phyloP scores from a whole-genome alignment of 1,140 invertebrate genomes.

The Heliconius himera region DNA sequence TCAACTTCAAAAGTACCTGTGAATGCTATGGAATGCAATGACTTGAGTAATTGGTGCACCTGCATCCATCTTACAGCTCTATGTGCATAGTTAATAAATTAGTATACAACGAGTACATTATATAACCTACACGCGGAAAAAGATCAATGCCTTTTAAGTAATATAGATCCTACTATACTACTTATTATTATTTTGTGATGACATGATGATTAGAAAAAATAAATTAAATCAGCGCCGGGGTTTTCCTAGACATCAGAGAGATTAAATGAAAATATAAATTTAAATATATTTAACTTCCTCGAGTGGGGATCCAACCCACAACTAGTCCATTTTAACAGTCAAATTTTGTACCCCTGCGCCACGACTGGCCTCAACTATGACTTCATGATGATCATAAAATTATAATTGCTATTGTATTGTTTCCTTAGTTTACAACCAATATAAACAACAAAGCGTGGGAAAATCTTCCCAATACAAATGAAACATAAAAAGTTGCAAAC shows the following conservation, averaged over 20 bases:
- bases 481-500: background rate
- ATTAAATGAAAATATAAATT: too few species aligned
- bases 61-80: background rate
- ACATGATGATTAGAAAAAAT: too few species aligned
- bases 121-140: constrained; percentile 7
- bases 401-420: too few species aligned
- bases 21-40: constrained; percentile 15
- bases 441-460: background rate
- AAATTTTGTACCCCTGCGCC: too few species aligned
- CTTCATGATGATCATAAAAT: too few species aligned
- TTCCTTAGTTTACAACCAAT: background rate
- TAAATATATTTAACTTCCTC: too few species aligned
- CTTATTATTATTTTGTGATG: background rate
- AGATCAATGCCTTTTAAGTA: background rate
- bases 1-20: background rate
- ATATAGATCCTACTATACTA: background rate
- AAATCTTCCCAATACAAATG: background rate
- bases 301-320: too few species aligned
- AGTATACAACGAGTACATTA: background rate
- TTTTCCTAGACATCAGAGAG: too few species aligned
- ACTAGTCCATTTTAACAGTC: too few species aligned
- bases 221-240: too few species aligned
- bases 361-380: too few species aligned
- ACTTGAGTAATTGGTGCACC: constrained; percentile 18
- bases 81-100: background rate